A percentile compares a stretch with the other conserved stretches of the same genome.
Evolutionary conservation across 2,888 invertebrate species (phyloP).

Genomic region (Protonemura montana): DNA sequence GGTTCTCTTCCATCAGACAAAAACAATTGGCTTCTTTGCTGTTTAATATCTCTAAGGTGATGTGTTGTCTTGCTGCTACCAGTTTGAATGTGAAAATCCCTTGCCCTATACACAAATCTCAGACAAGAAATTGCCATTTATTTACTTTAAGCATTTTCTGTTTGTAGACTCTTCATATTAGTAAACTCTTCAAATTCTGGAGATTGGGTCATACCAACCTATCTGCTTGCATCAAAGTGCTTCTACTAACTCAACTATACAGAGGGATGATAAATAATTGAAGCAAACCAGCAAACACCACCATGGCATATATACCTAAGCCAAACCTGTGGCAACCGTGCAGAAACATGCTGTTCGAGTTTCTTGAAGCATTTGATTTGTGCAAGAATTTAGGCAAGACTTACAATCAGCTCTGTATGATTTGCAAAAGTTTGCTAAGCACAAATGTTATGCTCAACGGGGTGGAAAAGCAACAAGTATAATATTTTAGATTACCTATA

Average conservation of each 20-base stretch:
- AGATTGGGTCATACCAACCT: background rate
- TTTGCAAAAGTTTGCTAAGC: background rate
- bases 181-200: background rate
- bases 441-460: background rate
- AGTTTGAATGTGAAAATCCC: background rate
- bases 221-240: background rate
- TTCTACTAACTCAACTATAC: background rate
- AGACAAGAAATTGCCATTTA: background rate
- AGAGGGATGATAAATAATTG: too few species aligned
- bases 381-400: background rate
- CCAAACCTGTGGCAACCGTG: background rate
- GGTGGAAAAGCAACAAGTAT: background rate
- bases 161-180: background rate
- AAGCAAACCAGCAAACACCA: background rate
- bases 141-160: background rate
- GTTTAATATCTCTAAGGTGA: constrained; percentile 9
- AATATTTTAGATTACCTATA: background rate
- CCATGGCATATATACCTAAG: background rate
- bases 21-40: constrained; percentile 7
- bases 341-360: background rate
- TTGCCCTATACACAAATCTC: background rate
- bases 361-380: background rate
- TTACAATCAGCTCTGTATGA: background rate
- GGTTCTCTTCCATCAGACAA: constrained; percentile 7
- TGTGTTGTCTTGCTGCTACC: constrained; percentile 12